Evolutionary conservation across 2,113 vertebrate species (phyloP), one percentile per base, ranked within the genome.

Genomic region (Gymnorhina tibicen): DNA sequence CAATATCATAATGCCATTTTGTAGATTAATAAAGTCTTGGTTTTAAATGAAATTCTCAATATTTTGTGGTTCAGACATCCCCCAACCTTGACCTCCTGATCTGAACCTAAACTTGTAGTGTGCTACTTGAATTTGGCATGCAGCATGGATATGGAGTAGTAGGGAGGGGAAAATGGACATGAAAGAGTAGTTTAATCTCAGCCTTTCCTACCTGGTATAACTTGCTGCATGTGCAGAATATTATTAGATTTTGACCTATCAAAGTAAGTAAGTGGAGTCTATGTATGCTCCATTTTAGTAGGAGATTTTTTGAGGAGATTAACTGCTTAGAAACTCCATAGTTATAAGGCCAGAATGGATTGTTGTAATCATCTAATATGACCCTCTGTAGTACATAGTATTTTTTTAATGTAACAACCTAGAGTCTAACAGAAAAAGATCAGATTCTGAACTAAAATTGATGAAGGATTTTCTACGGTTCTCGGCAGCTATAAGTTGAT

Each of bases 301-400:
- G 44, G 27, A 79, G 63, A 46, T 84, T 73, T 93, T 96, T 90
- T 88, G 37, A 86, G 47, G 78, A 59, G 88, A 95, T 94, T 86
- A 93, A 74, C 47, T 93, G 55, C 83, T 93, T 74, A 91, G 56
- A 81, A 92, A 77, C 76, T 55, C 77, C 13, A 8, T 33, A 66
- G 66, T 90, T 92, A 52, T 30, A 84, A 84, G 88, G 39, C n/a
- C 59, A 74, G 85, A 89, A 73, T 81, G 68, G 52, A 77, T 90
- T 83, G 50, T 70, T 70, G 26, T 70, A 91, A 83, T 87, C 18
- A 73, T 81, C 63, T 94, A 90, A 58, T 88, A 88, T 12, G 50
- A 84, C n/a, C 28, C n/a, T 49, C 23, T 80, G 44, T 56, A 76
- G 37, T 66, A 53, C 46, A 22, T 14, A 24, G 37, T 67, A 32